A percentile compares a stretch with the other conserved stretches of the same genome.
Evolutionary conservation across 2,113 vertebrate species (phyloP).

Genomic region (Megaceryle maxima): DNA sequence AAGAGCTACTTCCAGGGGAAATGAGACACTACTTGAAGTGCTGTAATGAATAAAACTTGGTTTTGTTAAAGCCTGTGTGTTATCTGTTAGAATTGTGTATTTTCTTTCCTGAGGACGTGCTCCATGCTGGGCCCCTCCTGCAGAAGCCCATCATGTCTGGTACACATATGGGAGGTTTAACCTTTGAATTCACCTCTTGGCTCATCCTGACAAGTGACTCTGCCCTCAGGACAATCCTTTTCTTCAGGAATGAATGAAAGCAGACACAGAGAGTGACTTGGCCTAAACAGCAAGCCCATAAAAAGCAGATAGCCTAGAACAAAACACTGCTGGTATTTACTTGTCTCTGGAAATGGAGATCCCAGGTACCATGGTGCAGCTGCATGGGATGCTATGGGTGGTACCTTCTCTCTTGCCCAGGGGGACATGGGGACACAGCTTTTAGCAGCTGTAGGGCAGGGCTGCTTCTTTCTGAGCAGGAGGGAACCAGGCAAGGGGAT

Average conservation of each 20-base stretch:
- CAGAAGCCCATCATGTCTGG: background rate
- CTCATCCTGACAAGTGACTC: background rate
- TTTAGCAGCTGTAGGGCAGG: too few relatives aligned
- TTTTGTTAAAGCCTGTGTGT: background rate
- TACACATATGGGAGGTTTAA: background rate
- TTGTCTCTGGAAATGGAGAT: background rate
- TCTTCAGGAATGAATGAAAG: background rate
- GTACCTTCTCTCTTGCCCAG: background rate
- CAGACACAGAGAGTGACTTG: background rate
- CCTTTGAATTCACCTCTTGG: background rate
- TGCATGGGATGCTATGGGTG: accelerated
- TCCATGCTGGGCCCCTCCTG: background rate
- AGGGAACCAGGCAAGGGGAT: background rate
- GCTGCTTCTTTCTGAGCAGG: background rate
- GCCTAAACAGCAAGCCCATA: background rate
- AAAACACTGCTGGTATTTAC: background rate
- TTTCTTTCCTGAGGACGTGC: background rate
- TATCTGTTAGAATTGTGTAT: background rate
- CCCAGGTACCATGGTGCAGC: background rate
- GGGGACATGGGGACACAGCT: background rate
- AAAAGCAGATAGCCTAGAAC: background rate
- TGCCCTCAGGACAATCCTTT: background rate
- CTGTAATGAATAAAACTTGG: background rate
- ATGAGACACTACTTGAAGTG: background rate
- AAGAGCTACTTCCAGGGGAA: background rate